Conservation (phyloP, 2,888 invertebrate genomes). For the Clistopyga incitator region DNA sequence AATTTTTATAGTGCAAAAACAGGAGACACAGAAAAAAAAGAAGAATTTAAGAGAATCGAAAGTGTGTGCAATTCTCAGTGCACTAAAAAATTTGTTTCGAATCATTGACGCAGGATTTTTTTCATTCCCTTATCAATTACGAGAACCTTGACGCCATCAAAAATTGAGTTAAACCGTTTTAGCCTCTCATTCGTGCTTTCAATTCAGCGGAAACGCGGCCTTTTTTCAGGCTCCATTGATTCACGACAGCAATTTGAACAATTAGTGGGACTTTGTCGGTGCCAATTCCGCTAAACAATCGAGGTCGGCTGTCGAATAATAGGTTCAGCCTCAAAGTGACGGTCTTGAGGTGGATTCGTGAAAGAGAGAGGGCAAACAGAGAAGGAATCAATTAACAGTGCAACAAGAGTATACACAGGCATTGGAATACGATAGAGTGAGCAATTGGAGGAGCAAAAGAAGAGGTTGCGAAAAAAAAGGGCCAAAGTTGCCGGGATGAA, state of each 20-base stretch:
- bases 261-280: constrained; percentile 2
- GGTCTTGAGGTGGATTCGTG: constrained; percentile 31
- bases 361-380: constrained; percentile 18
- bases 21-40: background rate
- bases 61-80: too few species aligned
- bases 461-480: constrained; percentile 7
- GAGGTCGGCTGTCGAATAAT: background rate
- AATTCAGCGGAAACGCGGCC: background rate
- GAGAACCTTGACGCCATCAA: too few species aligned
- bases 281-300: constrained; percentile 16
- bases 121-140: too few species aligned
- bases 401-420: background rate
- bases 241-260: constrained; percentile 15
- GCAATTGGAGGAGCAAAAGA: constrained; percentile 27
- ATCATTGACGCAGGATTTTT: too few species aligned
- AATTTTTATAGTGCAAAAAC: background rate
- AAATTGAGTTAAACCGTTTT: background rate
- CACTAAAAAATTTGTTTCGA: too few species aligned
- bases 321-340: background rate
- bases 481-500: background rate
- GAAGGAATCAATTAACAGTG: constrained; percentile 8
- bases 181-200: background rate
- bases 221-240: background rate
- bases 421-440: constrained; percentile 10
- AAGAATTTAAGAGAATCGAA: background rate